Evolutionary conservation across 2,888 invertebrate species (phyloP).

Genomic region (Amblyjoppa fuscipennis): DNA sequence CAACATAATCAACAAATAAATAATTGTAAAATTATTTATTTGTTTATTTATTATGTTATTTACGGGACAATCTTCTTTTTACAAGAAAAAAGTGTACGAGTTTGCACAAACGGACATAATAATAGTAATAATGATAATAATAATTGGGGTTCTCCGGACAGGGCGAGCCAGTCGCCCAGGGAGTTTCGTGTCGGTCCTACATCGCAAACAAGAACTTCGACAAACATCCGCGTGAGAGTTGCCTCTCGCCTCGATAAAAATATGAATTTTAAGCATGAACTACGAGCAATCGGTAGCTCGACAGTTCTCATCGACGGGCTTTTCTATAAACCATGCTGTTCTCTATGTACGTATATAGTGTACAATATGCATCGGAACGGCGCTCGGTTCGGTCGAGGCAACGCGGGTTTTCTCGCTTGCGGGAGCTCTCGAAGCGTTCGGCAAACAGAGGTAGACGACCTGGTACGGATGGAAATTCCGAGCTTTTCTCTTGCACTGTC

Average conservation of each 20-base stretch:
- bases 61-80: too few relatives aligned
- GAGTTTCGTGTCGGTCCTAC: too few relatives aligned
- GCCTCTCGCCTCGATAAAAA: conserved; percentile 22
- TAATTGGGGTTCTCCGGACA: too few relatives aligned
- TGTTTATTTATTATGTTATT: too few relatives aligned
- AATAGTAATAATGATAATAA: too few relatives aligned
- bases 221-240: conserved; percentile 4
- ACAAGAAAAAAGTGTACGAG: too few relatives aligned
- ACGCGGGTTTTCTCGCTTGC: conserved; percentile 51
- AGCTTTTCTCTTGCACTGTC: conserved; percentile 14
- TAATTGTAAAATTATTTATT: too few relatives aligned
- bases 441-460: conserved; percentile 53
- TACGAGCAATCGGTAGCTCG: conserved; percentile 5
- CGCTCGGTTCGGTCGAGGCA: conserved; percentile 18
- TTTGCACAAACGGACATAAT: too few relatives aligned
- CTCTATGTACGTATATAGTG: background rate
- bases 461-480: conserved; percentile 26
- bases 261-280: conserved; percentile 38
- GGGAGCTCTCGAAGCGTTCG: conserved; percentile 56
- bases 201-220: background rate
- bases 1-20: too few relatives aligned
- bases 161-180: too few relatives aligned
- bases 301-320: conserved; percentile 21
- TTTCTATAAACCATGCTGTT: conserved; percentile 31
- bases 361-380: conserved; percentile 31